phyloP scores from a whole-genome alignment of 2,113 vertebrate species.

The Sturnus vulgaris region DNA sequence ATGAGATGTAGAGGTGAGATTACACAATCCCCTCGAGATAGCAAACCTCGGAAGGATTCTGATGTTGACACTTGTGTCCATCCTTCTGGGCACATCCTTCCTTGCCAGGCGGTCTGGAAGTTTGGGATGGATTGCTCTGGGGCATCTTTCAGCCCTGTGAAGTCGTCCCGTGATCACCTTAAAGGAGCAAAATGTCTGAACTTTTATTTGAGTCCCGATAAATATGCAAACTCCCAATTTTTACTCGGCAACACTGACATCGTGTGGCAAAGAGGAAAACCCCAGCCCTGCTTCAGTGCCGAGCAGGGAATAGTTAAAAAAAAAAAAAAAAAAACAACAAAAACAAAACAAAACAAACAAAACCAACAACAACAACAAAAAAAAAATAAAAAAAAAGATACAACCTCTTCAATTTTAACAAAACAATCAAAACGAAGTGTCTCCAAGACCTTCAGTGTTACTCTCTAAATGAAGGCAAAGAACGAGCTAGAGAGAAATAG shows the following conservation, averaged over 20 bases:
- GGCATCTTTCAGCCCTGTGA: neutral
- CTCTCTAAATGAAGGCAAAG: neutral
- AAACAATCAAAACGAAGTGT: neutral
- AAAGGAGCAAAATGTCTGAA: neutral
- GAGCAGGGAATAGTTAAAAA: neutral
- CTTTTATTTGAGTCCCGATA: neutral
- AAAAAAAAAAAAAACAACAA: neutral
- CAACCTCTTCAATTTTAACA: neutral
- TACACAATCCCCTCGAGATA: too few relatives aligned
- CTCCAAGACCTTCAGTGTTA: neutral
- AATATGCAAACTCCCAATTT: neutral
- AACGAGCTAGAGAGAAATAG: neutral
- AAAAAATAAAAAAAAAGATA: too few relatives aligned
- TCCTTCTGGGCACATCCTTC: rapidly evolving
- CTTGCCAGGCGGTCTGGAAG: neutral
- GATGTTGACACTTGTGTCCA: rapidly evolving
- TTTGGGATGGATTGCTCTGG: neutral
- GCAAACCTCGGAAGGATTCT: neutral
- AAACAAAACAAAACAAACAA: neutral
- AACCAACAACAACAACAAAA: neutral
- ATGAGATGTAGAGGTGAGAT: too few relatives aligned
- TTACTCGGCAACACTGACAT: constrained; percentile 21
- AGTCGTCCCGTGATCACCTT: rapidly evolving
- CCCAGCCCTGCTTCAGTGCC: neutral
- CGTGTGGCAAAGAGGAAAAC: constrained; percentile 15